Evolutionary conservation across 2,113 vertebrate genomes (phyloP), one percentile per base, ranked within the genome.

Genomic region (Erinaceus europaeus): DNA sequence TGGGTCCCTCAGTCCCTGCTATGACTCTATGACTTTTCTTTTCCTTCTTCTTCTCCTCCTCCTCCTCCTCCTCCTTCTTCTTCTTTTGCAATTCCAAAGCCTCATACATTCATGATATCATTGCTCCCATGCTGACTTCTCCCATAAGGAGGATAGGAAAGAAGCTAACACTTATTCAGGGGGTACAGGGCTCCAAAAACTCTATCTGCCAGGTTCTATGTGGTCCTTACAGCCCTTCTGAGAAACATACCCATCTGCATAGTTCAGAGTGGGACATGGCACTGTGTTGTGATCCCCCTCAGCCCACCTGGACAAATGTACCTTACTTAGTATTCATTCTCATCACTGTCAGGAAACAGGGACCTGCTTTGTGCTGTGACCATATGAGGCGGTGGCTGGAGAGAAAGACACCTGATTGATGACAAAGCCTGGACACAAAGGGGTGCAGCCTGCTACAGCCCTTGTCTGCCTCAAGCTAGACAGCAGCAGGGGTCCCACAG

Each of bases 321-420:
- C 53, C 5, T 2, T 2, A 20, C 36, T 25, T 3, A 40, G 0
- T 36, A 36, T n/a, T 42, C n/a, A 44, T 29, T 2, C 71, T 59
- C n/a, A 29, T 34, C 21, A 12, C 62, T 23, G 40, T 29, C 36
- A 42, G 53, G 17, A 25, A 29, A 0, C 21, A 17, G 65, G 46
- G 36, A 75, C n/a, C 9, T n/a, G 18, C 61, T 55, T n/a, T n/a
- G 12, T 20, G 8, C 4, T 57, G n/a, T 36, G 59, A 36, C 32
- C n/a, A 13, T 4, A 4, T 0, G 0, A 10, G 18, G 53, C 9
- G 20, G 65, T 32, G 0, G 6, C 64, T 42, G 13, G 15, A 44
- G 18, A 55, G 11, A 53, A 15, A 38, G 8, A 38, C 65, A 67
- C 34, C 4, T 23, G 9, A 44, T 21, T 2, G 46, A 9, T 78